These are phyloP conservation scores for Eriosoma lanigerum DNA, from an alignment of 1,140 invertebrate species.

Conservation along the genomic window DNA sequence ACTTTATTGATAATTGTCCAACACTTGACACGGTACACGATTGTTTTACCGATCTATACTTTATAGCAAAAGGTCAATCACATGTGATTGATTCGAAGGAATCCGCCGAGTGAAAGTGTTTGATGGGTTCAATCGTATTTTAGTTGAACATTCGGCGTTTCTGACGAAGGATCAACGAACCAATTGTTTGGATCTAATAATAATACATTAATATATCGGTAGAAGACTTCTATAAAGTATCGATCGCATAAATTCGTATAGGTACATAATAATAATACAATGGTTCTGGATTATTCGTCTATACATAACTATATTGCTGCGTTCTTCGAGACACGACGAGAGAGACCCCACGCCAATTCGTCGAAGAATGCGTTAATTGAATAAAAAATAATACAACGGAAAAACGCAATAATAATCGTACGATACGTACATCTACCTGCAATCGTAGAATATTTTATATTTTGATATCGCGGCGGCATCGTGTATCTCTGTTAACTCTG, in stretches of 20 bases:
- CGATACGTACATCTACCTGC: not conserved
- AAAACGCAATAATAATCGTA: not conserved
- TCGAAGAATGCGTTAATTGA: not conserved
- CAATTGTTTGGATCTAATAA: not conserved
- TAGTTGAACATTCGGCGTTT: not conserved
- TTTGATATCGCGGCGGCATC: not conserved
- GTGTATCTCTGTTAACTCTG: too few species aligned
- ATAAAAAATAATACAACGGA: not conserved
- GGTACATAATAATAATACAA: not conserved
- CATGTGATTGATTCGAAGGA: conserved; percentile 26
- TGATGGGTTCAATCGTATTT: not conserved
- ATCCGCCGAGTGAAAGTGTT: conserved; percentile 18
- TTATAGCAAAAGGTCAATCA: conserved; percentile 16
- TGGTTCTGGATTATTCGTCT: not conserved
- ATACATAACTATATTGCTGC: not conserved
- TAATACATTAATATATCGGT: not conserved
- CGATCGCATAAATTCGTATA: not conserved
- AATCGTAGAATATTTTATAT: not conserved
- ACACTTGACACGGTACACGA: conserved; percentile 7
- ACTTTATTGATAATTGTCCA: too few species aligned
- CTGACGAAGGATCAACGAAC: conserved; percentile 2
- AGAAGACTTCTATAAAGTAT: not conserved
- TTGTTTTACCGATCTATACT: not conserved
- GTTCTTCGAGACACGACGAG: not conserved
- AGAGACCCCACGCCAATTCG: not conserved